Conservation (phyloP, 2,888 invertebrate genomes). For the Troides oblongomaculatus region DNA sequence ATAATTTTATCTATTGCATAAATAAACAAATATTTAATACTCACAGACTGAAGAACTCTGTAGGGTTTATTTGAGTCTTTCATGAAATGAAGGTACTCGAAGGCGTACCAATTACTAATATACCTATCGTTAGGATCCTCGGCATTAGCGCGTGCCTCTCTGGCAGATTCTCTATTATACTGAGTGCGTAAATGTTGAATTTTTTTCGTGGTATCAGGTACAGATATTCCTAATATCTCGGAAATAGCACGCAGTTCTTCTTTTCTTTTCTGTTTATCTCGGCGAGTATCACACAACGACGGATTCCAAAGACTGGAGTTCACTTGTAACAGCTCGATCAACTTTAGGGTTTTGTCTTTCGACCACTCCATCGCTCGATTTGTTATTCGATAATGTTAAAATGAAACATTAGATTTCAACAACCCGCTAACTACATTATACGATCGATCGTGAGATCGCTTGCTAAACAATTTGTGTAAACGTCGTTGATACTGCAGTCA, state of each 20-base stretch:
- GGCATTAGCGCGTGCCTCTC: constrained; percentile 71
- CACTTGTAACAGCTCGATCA: constrained; percentile 68
- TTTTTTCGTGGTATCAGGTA: constrained; percentile 78
- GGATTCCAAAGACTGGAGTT: constrained; percentile 70
- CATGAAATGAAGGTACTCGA: constrained; percentile 80
- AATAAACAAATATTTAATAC: constrained; percentile 33
- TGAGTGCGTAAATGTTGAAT: constrained; percentile 82
- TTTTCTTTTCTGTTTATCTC: constrained; percentile 70
- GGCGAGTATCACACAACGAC: constrained; percentile 63
- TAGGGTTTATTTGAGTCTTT: constrained; percentile 78
- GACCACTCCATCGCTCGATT: constrained; percentile 70
- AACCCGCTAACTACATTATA: constrained; percentile 36
- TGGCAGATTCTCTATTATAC: constrained; percentile 80
- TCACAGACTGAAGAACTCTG: constrained; percentile 61
- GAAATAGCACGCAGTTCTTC: constrained; percentile 67
- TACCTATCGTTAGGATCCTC: constrained; percentile 78
- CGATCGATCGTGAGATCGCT: constrained; percentile 58
- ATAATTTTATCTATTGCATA: neutral
- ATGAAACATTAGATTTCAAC: constrained; percentile 44
- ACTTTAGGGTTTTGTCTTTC: constrained; percentile 70
- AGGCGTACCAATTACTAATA: constrained; percentile 78
- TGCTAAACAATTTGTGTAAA: constrained; percentile 38
- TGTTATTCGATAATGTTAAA: constrained; percentile 40
- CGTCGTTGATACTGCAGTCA: constrained; percentile 23
- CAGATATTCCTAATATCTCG: constrained; percentile 58